Percentiles rank a stretch among this genome's conserved stretches.
Conservation (phyloP, 2,888 invertebrate genomes). For the Drosophila neonasuta region DNA sequence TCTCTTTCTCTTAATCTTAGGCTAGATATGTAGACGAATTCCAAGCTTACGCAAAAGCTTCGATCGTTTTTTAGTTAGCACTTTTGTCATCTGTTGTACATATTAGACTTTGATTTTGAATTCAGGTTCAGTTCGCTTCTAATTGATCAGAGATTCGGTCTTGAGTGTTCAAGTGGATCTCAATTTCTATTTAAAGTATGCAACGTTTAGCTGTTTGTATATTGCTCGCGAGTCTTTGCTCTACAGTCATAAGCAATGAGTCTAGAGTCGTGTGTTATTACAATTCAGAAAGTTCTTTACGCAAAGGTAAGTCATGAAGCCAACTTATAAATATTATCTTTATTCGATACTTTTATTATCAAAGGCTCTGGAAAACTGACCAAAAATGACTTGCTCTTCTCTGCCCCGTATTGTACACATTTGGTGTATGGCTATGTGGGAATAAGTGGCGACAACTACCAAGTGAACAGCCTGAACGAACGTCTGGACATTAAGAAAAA, state of each 20-base stretch:
- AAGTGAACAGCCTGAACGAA: background rate
- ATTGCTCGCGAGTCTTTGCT: background rate
- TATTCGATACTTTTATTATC: background rate
- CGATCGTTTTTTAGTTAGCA: background rate
- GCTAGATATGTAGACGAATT: background rate
- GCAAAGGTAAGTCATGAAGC: background rate
- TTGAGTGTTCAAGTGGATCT: background rate
- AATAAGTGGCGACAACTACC: background rate
- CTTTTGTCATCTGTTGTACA: background rate
- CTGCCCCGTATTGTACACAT: slow-evolving; percentile 1
- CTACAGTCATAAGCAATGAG: background rate
- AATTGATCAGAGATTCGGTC: background rate
- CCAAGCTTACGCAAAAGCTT: background rate
- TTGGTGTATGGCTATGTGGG: slow-evolving; percentile 9
- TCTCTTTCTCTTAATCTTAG: background rate
- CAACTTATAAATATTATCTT: too few species aligned
- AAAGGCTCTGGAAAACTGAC: background rate
- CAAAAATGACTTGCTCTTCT: background rate
- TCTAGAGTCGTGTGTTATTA: background rate
- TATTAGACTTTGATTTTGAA: background rate
- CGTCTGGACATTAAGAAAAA: background rate
- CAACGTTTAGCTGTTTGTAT: background rate
- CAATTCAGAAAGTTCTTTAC: background rate
- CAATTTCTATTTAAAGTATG: background rate
- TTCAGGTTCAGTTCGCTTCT: background rate